Percentiles rank a stretch among this genome's conserved stretches.
Evolutionary conservation across 1,140 invertebrate genomes (phyloP).

Genomic region (Ruditapes philippinarum): DNA sequence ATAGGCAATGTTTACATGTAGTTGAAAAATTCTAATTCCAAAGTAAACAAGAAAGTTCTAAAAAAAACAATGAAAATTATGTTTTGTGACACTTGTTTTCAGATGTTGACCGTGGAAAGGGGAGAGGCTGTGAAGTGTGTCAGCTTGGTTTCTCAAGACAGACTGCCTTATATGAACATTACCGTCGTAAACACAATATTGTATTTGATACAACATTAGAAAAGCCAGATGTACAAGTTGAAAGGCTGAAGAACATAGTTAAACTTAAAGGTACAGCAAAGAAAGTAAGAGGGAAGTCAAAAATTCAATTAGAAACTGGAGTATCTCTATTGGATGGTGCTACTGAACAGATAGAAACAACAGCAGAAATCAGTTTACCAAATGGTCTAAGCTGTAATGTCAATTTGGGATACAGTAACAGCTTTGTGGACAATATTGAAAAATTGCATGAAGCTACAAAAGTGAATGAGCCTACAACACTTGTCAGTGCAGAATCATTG

Average conservation of each 20-base stretch:
- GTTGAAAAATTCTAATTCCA: neutral
- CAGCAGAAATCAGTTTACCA: neutral
- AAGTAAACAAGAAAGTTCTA: neutral
- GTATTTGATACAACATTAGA: neutral
- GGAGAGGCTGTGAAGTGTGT: constrained; percentile 74
- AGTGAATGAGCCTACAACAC: too few species aligned
- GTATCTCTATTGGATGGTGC: neutral
- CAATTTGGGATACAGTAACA: too few species aligned
- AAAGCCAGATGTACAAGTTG: neutral
- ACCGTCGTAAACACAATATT: constrained; percentile 72
- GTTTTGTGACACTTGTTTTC: constrained; percentile 16
- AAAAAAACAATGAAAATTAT: neutral
- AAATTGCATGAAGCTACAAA: too few species aligned
- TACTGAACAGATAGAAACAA: neutral
- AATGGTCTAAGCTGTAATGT: neutral
- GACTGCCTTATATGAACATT: constrained; percentile 72
- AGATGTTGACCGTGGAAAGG: constrained; percentile 71
- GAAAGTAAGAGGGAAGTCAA: neutral
- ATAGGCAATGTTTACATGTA: neutral
- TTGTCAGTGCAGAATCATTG: too few species aligned
- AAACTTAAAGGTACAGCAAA: neutral
- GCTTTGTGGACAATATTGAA: too few species aligned
- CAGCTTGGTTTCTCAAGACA: constrained; percentile 71
- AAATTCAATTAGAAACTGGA: neutral
- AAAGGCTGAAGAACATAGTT: neutral